These are phyloP conservation scores for Pseudoatta argentina DNA, from an alignment of 1,140 invertebrate species.

Conservation along the genomic window DNA sequence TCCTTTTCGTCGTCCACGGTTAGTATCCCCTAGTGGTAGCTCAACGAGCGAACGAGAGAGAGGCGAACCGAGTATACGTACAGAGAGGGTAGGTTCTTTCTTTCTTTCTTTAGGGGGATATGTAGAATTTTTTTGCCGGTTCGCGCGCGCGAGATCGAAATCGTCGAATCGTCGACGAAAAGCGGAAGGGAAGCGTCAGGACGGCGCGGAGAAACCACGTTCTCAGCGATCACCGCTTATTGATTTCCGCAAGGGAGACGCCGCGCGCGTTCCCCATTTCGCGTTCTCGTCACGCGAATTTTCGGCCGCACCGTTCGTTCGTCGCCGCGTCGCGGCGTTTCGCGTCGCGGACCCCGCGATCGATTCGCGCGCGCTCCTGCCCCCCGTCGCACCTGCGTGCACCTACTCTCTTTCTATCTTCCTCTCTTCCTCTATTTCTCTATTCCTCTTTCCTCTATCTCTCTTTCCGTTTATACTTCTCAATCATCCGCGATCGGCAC, in stretches of 20 bases:
- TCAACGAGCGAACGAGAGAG: neutral
- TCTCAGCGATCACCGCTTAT: conserved; percentile 77
- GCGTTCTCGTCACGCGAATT: conserved; percentile 76
- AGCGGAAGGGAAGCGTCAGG: neutral
- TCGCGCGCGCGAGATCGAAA: neutral
- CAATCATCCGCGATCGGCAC: conserved; percentile 30
- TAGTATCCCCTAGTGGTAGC: conserved; percentile 55
- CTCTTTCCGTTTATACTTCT: neutral
- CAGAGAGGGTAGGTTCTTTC: neutral
- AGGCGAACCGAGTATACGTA: neutral
- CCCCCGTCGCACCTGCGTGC: conserved; percentile 70
- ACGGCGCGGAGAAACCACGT: conserved; percentile 10
- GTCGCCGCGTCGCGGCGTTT: conserved; percentile 71
- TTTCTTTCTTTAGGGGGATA: neutral
- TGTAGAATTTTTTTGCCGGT: conserved; percentile 6
- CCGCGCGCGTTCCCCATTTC: conserved; percentile 62
- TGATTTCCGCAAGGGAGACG: conserved; percentile 76
- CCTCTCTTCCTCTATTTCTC: conserved; percentile 35
- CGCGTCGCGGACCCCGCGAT: conserved; percentile 70
- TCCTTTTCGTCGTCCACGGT: conserved; percentile 68
- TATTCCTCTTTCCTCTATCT: no score
- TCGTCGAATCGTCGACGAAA: conserved; percentile 15
- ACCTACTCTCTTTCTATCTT: conserved; percentile 27
- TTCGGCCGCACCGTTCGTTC: conserved; percentile 73
- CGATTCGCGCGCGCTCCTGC: conserved; percentile 74